phyloP scores from a whole-genome alignment of 2,888 invertebrate species.

The Drosophila nr. perissopoda region DNA sequence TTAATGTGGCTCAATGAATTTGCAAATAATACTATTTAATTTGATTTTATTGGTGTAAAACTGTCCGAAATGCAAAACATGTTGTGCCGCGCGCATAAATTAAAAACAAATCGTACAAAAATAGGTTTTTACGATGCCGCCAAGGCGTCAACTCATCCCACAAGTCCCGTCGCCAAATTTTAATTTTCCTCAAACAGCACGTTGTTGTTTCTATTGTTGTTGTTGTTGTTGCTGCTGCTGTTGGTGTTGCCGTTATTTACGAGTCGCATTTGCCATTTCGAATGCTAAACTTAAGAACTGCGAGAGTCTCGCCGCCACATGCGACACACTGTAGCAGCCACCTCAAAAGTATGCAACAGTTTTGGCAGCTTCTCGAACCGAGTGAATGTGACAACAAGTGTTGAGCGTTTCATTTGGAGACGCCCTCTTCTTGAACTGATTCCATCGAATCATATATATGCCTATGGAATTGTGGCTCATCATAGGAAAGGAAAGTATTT shows the following conservation, averaged over 20 bases:
- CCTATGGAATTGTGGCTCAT: background rate
- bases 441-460: background rate
- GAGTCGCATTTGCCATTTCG: slow-evolving; percentile 60
- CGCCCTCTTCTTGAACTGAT: background rate
- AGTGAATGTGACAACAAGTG: slow-evolving; percentile 23
- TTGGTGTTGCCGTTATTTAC: slow-evolving; percentile 59
- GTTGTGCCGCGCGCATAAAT: slow-evolving; percentile 77
- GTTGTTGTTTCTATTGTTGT: slow-evolving; percentile 2
- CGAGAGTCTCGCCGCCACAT: slow-evolving; percentile 1
- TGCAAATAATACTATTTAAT: slow-evolving; percentile 63
- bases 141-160: slow-evolving; percentile 50
- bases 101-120: slow-evolving; percentile 64
- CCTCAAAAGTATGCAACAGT: slow-evolving; percentile 64
- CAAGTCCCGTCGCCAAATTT: slow-evolving; percentile 32
- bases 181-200: slow-evolving; percentile 33
- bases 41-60: slow-evolving; percentile 71
- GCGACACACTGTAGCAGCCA: slow-evolving; percentile 17
- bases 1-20: slow-evolving; percentile 59
- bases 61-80: slow-evolving; percentile 63
- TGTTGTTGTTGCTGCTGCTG: slow-evolving; percentile 25
- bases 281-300: slow-evolving; percentile 37
- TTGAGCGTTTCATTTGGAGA: background rate
- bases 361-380: background rate
- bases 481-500: background rate
- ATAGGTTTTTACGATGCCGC: slow-evolving; percentile 74